phyloP scores from a whole-genome alignment of 35 echinoderm and acorn worm species.

The Ophioderma brevispina region DNA sequence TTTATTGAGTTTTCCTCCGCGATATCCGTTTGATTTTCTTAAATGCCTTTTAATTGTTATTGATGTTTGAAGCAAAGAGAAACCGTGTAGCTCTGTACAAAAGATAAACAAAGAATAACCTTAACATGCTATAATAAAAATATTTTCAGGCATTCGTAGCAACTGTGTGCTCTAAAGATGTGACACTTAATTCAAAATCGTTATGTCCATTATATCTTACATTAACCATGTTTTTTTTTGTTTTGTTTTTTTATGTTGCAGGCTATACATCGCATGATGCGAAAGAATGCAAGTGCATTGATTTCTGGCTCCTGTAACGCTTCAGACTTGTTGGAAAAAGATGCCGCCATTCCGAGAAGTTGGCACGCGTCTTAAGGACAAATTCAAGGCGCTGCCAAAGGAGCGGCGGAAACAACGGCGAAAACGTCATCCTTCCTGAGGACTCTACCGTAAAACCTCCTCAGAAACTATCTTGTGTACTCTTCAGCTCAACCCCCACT shows the following conservation, averaged over 20 bases:
- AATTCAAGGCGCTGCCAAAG: conserved; percentile 90
- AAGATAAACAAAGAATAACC: no score
- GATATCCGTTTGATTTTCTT: no score
- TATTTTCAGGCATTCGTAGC: no score
- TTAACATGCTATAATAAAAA: no score
- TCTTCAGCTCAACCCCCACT: conserved; percentile 83
- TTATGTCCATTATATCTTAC: background rate
- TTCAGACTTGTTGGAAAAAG: conserved; percentile 94
- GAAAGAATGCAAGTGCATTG: conserved; percentile 92
- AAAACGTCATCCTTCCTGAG: conserved; percentile 63
- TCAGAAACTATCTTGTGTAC: conserved; percentile 73
- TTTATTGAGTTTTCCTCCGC: no score
- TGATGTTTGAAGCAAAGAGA: no score
- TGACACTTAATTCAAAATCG: no score
- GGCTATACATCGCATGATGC: conserved; percentile 72
- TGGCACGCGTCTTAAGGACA: conserved; percentile 75
- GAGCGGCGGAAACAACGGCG: conserved; percentile 86
- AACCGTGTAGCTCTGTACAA: no score
- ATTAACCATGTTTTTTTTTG: background rate
- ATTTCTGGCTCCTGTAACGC: conserved; percentile 93
- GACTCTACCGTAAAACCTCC: conserved; percentile 74
- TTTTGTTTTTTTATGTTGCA: conserved; percentile 36
- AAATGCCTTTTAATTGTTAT: no score
- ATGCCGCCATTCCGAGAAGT: conserved; percentile 92
- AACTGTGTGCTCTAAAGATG: no score